Percentiles rank a stretch among this genome's conserved stretches.
These are phyloP conservation scores for Atrichornis clamosus DNA, from an alignment of 2,113 vertebrate species.

Conservation along the genomic window DNA sequence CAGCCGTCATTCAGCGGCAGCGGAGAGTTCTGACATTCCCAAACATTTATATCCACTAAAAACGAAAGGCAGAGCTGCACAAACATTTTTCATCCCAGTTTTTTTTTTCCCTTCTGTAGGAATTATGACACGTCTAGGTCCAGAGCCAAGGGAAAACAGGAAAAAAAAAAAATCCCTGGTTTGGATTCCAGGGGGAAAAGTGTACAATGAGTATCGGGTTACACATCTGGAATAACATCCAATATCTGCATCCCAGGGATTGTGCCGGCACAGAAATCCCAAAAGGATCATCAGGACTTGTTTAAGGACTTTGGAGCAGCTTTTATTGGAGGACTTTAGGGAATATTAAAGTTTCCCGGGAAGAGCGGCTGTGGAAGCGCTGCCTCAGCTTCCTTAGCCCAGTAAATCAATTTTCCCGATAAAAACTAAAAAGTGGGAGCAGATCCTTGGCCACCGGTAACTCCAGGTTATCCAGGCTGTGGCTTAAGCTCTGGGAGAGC, in stretches of 20 bases:
- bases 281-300: slow-evolving; percentile 16
- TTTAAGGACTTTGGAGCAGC: slow-evolving; percentile 31
- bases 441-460: neutral
- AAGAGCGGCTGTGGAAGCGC: neutral
- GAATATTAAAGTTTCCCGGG: slow-evolving; percentile 16
- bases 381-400: neutral
- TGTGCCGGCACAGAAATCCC: slow-evolving; percentile 33
- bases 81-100: slow-evolving; percentile 48
- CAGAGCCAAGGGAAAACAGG: slow-evolving; percentile 31
- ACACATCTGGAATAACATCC: slow-evolving; percentile 42
- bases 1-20: slow-evolving; percentile 67
- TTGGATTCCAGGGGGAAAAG: slow-evolving; percentile 27
- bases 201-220: slow-evolving; percentile 55
- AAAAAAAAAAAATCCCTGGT: neutral
- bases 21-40: slow-evolving; percentile 68
- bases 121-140: slow-evolving; percentile 55
- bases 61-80: slow-evolving; percentile 59
- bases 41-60: slow-evolving; percentile 74
- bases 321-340: slow-evolving; percentile 27
- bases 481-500: neutral
- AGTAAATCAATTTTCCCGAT: neutral
- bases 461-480: neutral
- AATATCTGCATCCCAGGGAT: slow-evolving; percentile 20
- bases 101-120: slow-evolving; percentile 39
- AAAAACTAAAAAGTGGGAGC: neutral